phyloP scores from a whole-genome alignment of 2,797 vertebrate species.

The Phylloscopus collybita region DNA sequence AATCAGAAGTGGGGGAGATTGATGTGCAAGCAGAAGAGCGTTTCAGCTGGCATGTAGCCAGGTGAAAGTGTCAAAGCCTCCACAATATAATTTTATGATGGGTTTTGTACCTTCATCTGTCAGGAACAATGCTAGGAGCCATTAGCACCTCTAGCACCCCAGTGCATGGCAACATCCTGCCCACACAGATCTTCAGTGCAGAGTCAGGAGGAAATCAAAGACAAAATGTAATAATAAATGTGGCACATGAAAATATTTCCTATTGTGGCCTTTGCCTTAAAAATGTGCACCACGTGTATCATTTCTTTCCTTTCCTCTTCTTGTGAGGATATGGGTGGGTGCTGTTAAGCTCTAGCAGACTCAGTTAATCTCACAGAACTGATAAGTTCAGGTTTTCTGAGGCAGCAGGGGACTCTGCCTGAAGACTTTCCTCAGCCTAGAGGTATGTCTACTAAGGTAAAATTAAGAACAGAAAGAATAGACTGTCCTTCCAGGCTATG shows the following conservation, averaged over 20 bases:
- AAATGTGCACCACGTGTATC: rapidly evolving
- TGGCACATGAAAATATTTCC: neutral
- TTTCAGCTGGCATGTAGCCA: neutral
- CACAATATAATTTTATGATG: neutral
- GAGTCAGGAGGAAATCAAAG: neutral
- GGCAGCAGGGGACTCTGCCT: neutral
- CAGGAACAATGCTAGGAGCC: neutral
- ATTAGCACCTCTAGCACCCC: neutral
- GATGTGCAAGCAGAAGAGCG: neutral
- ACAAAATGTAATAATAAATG: neutral
- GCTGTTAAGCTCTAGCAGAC: neutral
- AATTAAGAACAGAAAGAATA: neutral
- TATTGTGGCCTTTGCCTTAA: neutral
- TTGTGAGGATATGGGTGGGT: neutral
- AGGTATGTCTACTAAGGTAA: neutral
- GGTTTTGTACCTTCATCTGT: neutral
- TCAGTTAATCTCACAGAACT: neutral
- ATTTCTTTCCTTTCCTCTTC: neutral
- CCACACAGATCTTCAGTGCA: neutral
- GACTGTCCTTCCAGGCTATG: neutral
- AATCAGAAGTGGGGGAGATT: neutral
- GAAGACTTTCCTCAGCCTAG: neutral
- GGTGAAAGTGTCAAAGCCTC: neutral
- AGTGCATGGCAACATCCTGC: neutral
- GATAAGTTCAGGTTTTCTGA: neutral